Conservation (phyloP, 1,140 invertebrate species). For the Manduca sexta region DNA sequence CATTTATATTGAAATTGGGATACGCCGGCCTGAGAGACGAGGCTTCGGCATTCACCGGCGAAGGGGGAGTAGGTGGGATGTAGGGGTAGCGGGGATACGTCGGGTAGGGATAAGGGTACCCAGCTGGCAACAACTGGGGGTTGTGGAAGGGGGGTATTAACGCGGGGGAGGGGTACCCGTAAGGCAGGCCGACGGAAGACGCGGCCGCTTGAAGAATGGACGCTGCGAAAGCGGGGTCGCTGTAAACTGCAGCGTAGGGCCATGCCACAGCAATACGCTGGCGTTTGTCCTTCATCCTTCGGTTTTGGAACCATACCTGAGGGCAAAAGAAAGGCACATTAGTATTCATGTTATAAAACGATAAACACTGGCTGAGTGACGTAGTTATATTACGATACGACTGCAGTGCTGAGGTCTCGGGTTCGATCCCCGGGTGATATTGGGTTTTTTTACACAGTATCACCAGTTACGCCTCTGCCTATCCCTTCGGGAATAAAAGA, state of each 20-base stretch:
- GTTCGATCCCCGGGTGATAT: too few species aligned
- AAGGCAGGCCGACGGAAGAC: slow-evolving; percentile 76
- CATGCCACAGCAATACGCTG: slow-evolving; percentile 94
- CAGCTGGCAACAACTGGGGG: slow-evolving; percentile 66
- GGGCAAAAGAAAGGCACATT: slow-evolving; percentile 42
- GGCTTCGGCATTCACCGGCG: slow-evolving; percentile 47
- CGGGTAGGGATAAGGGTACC: slow-evolving; percentile 60
- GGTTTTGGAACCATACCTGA: slow-evolving; percentile 99
- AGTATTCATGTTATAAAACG: too few species aligned
- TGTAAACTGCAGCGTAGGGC: slow-evolving; percentile 95
- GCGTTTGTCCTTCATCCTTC: slow-evolving; percentile 99
- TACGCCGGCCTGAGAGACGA: slow-evolving; percentile 46
- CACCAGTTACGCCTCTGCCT: too few species aligned
- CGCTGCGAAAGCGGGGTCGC: slow-evolving; percentile 92
- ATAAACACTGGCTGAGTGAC: too few species aligned
- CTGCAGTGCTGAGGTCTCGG: too few species aligned
- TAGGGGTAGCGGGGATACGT: slow-evolving; percentile 56
- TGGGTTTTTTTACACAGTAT: too few species aligned
- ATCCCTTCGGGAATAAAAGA: too few species aligned
- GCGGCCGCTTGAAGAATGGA: slow-evolving; percentile 92
- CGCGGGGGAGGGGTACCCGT: slow-evolving; percentile 71
- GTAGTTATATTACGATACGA: too few species aligned
- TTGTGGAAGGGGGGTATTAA: slow-evolving; percentile 69
- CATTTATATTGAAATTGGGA: slow-evolving; percentile 59
- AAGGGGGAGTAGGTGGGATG: slow-evolving; percentile 47